Conservation (phyloP, 2,888 invertebrate genomes). For the Plebejus anna region DNA sequence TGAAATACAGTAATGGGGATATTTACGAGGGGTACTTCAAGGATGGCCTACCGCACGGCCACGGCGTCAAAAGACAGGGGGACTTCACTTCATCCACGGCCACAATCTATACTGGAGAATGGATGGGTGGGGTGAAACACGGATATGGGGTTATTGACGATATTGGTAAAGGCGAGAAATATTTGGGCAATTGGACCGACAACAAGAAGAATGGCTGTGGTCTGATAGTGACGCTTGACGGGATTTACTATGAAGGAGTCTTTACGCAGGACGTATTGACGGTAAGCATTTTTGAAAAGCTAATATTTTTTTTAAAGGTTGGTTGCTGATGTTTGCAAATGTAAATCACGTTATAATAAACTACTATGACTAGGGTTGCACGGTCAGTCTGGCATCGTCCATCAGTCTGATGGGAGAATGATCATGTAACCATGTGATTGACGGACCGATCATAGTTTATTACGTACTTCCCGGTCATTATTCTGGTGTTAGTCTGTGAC, state of each 20-base stretch:
- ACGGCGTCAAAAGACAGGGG: constrained; percentile 90
- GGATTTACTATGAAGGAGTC: constrained; percentile 94
- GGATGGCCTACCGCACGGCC: constrained; percentile 90
- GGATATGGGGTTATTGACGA: constrained; percentile 96
- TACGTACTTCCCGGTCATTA: too few relatives aligned
- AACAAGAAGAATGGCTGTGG: constrained; percentile 92
- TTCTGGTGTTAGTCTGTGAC: too few relatives aligned
- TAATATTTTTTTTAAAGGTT: not conserved
- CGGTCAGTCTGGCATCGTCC: too few relatives aligned
- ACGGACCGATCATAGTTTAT: too few relatives aligned
- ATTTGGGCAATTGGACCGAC: constrained; percentile 93
- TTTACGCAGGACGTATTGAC: constrained; percentile 89
- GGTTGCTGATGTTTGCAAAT: too few relatives aligned
- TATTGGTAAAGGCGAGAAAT: constrained; percentile 91
- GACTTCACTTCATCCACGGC: constrained; percentile 87
- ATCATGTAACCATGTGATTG: too few relatives aligned
- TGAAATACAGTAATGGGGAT: constrained; percentile 88
- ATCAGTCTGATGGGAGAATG: too few relatives aligned
- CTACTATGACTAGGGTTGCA: too few relatives aligned
- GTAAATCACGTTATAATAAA: too few relatives aligned
- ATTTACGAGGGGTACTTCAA: constrained; percentile 93
- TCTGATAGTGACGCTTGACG: constrained; percentile 92
- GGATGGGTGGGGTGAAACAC: constrained; percentile 86
- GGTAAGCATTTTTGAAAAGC: constrained; percentile 64
- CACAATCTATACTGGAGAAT: constrained; percentile 94